These are phyloP conservation scores for Salvator merianae DNA, from an alignment of 2,113 vertebrate genomes.

Conservation along the genomic window DNA sequence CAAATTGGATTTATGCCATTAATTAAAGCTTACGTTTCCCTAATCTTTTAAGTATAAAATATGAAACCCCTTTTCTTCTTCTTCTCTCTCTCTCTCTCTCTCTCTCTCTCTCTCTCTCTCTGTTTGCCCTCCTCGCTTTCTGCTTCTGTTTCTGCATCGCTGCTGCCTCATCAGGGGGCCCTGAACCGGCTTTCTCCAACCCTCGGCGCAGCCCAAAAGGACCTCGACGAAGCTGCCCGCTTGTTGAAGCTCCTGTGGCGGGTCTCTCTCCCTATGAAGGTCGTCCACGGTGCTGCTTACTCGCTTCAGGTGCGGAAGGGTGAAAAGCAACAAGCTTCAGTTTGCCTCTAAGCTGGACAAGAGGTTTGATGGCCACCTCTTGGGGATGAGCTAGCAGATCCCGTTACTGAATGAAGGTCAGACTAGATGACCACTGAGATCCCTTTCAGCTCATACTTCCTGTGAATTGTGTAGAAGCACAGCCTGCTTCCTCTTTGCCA, in stretches of 20 bases:
- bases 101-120: too few relatives aligned
- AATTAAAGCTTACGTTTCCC: conserved; percentile 37
- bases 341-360: neutral
- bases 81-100: neutral
- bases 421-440: too few relatives aligned
- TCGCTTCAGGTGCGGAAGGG: conserved; percentile 64
- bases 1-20: conserved; percentile 44
- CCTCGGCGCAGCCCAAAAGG: conserved; percentile 78
- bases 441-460: too few relatives aligned
- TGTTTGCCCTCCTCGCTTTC: too few relatives aligned
- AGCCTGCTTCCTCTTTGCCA: neutral
- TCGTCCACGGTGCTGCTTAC: conserved; percentile 45
- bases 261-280: conserved; percentile 80
- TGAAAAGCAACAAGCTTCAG: neutral
- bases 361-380: neutral
- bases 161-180: conserved; percentile 68
- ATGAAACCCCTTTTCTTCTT: neutral
- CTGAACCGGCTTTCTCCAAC: conserved; percentile 69
- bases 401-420: too few relatives aligned
- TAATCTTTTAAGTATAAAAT: conserved; percentile 32
- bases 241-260: conserved; percentile 91
- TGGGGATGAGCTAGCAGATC: too few relatives aligned
- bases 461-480: too few relatives aligned
- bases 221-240: conserved; percentile 85
- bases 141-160: neutral